Conservation (phyloP, 2,888 invertebrate genomes). For the Phyllotreta cruciferae region DNA sequence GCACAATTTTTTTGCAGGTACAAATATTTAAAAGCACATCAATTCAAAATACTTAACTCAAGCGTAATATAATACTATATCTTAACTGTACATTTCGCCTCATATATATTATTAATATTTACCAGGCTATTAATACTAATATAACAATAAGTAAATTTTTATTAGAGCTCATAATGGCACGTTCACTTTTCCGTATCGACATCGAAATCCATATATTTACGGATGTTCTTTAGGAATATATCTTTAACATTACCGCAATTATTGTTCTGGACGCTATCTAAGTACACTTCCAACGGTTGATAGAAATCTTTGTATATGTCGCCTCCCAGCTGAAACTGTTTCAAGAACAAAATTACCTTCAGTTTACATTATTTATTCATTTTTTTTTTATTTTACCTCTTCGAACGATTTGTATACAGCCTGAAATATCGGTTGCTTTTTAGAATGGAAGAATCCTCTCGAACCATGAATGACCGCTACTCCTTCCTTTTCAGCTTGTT, state of each 20-base stretch:
- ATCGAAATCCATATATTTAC: conserved; percentile 56
- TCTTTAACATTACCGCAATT: conserved; percentile 71
- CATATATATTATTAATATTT: too few relatives aligned
- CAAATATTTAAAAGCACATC: too few relatives aligned
- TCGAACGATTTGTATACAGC: conserved; percentile 71
- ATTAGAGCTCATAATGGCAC: conserved; percentile 15
- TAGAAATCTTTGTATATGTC: conserved; percentile 70
- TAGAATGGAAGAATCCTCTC: conserved; percentile 82
- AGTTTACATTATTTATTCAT: not conserved
- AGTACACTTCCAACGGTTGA: conserved; percentile 65
- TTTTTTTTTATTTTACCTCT: conserved; percentile 57
- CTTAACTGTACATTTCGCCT: too few relatives aligned
- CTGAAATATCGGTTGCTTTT: conserved; percentile 86
- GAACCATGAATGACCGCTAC: conserved; percentile 89
- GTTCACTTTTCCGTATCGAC: conserved; percentile 46
- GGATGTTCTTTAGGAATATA: conserved; percentile 62
- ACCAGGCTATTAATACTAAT: too few relatives aligned
- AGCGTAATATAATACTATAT: too few relatives aligned
- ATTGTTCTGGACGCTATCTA: conserved; percentile 64
- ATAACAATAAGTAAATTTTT: not conserved
- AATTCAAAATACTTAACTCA: too few relatives aligned
- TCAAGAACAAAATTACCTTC: conserved; percentile 32
- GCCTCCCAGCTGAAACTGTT: conserved; percentile 70
- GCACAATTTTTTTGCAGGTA: too few relatives aligned
- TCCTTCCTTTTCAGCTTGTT: conserved; percentile 68